Evolutionary conservation across 2,113 vertebrate species (phyloP).

Genomic region (Oryzias celebensis): DNA sequence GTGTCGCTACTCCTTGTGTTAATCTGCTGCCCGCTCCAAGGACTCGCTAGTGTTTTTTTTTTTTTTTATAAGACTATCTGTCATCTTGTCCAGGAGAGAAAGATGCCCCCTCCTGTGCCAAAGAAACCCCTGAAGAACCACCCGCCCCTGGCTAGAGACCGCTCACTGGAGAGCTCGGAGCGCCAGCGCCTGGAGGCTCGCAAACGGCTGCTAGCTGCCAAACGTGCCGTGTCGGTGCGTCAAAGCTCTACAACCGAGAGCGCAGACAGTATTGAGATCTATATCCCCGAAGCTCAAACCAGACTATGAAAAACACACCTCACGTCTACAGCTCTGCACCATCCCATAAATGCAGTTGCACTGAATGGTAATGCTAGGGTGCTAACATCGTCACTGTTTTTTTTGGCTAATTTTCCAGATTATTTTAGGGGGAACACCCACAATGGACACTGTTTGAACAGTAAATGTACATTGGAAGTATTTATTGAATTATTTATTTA

Average conservation of each 20-base stretch:
- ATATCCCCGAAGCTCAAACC: slow-evolving; percentile 98
- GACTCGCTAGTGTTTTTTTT: slow-evolving; percentile 6
- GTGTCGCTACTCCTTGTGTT: slow-evolving; percentile 39
- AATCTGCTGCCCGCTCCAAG: slow-evolving; percentile 35
- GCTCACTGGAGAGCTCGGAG: slow-evolving; percentile 83
- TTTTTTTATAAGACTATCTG: slow-evolving; percentile 57
- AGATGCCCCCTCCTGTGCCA: slow-evolving; percentile 76
- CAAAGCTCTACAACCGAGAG: slow-evolving; percentile 97
- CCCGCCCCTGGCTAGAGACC: slow-evolving; percentile 72
- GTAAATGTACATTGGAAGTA: slow-evolving; percentile 60
- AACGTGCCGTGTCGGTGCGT: slow-evolving; percentile 89
- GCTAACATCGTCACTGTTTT: slow-evolving; percentile 49
- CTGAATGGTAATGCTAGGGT: slow-evolving; percentile 61
- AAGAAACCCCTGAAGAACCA: slow-evolving; percentile 77
- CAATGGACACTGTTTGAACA: slow-evolving; percentile 34
- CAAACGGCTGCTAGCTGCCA: slow-evolving; percentile 91
- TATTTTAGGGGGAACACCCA: slow-evolving; percentile 48
- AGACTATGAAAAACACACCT: slow-evolving; percentile 84
- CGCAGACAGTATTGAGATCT: slow-evolving; percentile 97
- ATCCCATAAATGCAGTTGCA: slow-evolving; percentile 46
- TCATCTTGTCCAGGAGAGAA: slow-evolving; percentile 76
- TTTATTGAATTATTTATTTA: slow-evolving; percentile 47
- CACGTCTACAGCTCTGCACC: slow-evolving; percentile 30
- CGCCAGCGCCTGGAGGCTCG: slow-evolving; percentile 92
- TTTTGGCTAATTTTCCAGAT: slow-evolving; percentile 43